These are phyloP conservation scores for Drosophila chauvacae DNA, from an alignment of 1,140 invertebrate genomes.

Conservation along the genomic window DNA sequence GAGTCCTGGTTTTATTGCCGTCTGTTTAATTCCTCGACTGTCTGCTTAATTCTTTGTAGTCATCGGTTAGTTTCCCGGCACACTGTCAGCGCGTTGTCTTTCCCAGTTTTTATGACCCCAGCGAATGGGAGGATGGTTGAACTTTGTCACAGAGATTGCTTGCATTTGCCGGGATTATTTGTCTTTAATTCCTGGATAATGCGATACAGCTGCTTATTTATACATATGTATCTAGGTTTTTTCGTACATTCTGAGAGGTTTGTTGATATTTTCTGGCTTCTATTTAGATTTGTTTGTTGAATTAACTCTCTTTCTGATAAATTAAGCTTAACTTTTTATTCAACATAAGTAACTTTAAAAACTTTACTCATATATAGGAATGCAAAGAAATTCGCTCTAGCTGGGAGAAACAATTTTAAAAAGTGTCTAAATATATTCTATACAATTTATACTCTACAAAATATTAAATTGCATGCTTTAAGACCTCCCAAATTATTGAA, in stretches of 20 bases:
- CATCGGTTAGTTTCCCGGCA: conserved; percentile 49
- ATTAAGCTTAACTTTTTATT: background rate
- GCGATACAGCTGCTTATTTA: conserved; percentile 7
- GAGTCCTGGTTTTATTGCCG: conserved; percentile 39
- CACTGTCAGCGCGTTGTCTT: conserved; percentile 35
- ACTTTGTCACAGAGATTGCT: conserved; percentile 19
- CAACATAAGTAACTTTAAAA: background rate
- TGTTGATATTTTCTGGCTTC: background rate
- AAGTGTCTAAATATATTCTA: background rate
- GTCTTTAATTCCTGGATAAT: background rate
- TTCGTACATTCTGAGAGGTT: background rate
- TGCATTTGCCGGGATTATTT: conserved; percentile 2
- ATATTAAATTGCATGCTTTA: too few relatives aligned
- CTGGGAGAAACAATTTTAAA: background rate
- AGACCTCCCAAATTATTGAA: too few relatives aligned
- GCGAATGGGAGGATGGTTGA: conserved; percentile 1
- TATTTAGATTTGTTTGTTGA: background rate
- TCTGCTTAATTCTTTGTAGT: conserved; percentile 49
- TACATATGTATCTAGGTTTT: background rate
- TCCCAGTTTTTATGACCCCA: conserved; percentile 19
- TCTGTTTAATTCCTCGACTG: conserved; percentile 41
- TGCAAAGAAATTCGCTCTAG: background rate
- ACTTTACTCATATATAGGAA: too few relatives aligned
- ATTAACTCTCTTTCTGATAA: background rate
- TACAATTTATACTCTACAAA: too few relatives aligned